Evolutionary conservation across 2,797 vertebrate genomes (phyloP), one percentile per base, ranked within the genome.

Genomic region (Prunella strophiata): DNA sequence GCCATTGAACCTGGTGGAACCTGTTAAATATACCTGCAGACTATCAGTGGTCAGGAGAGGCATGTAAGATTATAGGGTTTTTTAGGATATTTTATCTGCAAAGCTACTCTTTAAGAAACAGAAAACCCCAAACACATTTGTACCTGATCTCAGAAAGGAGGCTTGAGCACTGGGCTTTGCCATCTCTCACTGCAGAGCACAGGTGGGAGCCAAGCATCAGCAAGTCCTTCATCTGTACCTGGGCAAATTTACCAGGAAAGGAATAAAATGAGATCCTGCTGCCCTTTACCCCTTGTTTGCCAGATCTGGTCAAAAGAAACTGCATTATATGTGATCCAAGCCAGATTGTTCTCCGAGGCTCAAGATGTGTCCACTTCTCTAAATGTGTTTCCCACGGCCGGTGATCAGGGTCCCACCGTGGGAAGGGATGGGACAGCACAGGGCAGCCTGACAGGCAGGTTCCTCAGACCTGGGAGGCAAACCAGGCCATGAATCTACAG

Each of bases 351-450:
- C 38, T 54, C 12, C 40, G n/a, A 62, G 34, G 38, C 8, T 38
- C 29, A 5, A 11, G 11, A 52, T 9, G 11, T 25, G 13, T 7
- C 62, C 21, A 2, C 30, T 66, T 21, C 47, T 71, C 34, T 22
- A 42, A 17, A 4, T 3, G 1, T 10, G 10, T 26, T 88, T 83
- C 11, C 52, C 29, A n/a, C 0, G 0, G 16, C 11, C 0, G 0
- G 19, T 7, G 6, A 15, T 30, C 0, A 0, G 16, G 17, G 16
- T 61, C 13, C 34, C 42, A 17, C 19, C 3, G 0, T 11, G 29
- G 22, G 42, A 47, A 63, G 13, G 30, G 36, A n/a, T 32, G 38
- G 59, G 51, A 19, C 36, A 54, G 36, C 40, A 15, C 3, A 0
- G 13, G 36, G n/a, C 8, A 89, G 7, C 29, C 45, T 59, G 65